A percentile compares a stretch with the other conserved stretches of the same genome.
Conservation (phyloP, 2,888 invertebrate species). For the Diloba caeruleocephala region DNA sequence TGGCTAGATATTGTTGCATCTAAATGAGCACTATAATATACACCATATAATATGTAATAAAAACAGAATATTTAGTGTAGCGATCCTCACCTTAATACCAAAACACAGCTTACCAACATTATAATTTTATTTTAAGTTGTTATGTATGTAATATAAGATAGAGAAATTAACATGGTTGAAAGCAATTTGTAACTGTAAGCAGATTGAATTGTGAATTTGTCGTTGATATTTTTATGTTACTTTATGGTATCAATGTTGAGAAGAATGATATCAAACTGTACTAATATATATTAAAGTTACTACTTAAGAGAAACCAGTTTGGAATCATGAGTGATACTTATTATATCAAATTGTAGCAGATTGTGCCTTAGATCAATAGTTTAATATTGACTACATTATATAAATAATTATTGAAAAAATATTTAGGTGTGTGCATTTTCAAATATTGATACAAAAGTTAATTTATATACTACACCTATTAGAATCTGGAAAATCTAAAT, state of each 20-base stretch:
- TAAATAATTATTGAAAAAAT: conserved; percentile 65
- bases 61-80: conserved; percentile 74
- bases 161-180: conserved; percentile 78
- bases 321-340: conserved; percentile 78
- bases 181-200: conserved; percentile 77
- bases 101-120: conserved; percentile 89
- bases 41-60: conserved; percentile 45
- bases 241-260: conserved; percentile 78
- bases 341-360: conserved; percentile 81
- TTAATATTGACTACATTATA: conserved; percentile 51
- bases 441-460: conserved; percentile 64
- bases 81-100: conserved; percentile 88
- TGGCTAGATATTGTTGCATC: conserved; percentile 36
- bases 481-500: conserved; percentile 48
- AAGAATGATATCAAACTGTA: conserved; percentile 65
- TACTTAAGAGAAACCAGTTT: conserved; percentile 79
- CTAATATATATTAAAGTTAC: conserved; percentile 75
- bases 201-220: conserved; percentile 78
- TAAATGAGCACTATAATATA: conserved; percentile 38
- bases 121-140: conserved; percentile 86
- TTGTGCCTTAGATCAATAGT: conserved; percentile 87
- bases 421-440: conserved; percentile 77
- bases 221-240: conserved; percentile 86
- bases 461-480: conserved; percentile 51
- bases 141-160: conserved; percentile 82